A percentile compares a stretch with the other conserved stretches of the same genome.
These are phyloP conservation scores for Orchesellides sinensis DNA, from an alignment of 2,888 invertebrate species.

Conservation along the genomic window DNA sequence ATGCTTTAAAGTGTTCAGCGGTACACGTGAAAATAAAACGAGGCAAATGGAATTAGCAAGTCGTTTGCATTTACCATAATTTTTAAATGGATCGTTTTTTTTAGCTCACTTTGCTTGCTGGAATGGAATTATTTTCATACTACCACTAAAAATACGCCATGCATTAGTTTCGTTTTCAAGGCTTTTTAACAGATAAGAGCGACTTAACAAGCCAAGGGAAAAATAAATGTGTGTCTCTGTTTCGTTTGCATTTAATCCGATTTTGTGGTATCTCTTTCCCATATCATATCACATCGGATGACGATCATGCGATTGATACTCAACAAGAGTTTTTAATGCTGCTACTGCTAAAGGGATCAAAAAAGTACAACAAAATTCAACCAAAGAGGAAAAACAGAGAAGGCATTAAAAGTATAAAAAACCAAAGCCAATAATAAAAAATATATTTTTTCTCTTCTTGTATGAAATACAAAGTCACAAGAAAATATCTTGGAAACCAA, in stretches of 20 bases:
- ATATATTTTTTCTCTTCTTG: neutral
- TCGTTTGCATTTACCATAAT: too few relatives aligned
- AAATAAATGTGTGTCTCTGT: constrained; percentile 52
- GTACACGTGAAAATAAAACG: too few relatives aligned
- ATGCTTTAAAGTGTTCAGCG: too few relatives aligned
- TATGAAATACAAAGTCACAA: too few relatives aligned
- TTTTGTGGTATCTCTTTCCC: constrained; percentile 73
- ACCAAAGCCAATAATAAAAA: constrained; percentile 34
- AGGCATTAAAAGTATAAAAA: constrained; percentile 7
- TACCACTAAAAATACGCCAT: too few relatives aligned
- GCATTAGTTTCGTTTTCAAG: neutral
- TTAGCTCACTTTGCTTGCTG: too few relatives aligned
- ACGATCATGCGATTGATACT: constrained; percentile 74
- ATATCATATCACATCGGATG: too few relatives aligned
- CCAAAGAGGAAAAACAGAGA: constrained; percentile 2
- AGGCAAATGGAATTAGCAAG: too few relatives aligned
- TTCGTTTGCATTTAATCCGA: constrained; percentile 75
- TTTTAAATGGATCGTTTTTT: too few relatives aligned
- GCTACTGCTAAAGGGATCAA: constrained; percentile 60
- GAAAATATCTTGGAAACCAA: too few relatives aligned
- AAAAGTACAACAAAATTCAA: constrained; percentile 26
- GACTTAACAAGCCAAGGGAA: constrained; percentile 52
- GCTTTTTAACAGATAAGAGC: constrained; percentile 42
- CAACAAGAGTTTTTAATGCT: constrained; percentile 67
- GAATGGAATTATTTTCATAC: too few relatives aligned